Conservation (phyloP, 1,140 invertebrate genomes). For the Hylaeus volcanicus region DNA sequence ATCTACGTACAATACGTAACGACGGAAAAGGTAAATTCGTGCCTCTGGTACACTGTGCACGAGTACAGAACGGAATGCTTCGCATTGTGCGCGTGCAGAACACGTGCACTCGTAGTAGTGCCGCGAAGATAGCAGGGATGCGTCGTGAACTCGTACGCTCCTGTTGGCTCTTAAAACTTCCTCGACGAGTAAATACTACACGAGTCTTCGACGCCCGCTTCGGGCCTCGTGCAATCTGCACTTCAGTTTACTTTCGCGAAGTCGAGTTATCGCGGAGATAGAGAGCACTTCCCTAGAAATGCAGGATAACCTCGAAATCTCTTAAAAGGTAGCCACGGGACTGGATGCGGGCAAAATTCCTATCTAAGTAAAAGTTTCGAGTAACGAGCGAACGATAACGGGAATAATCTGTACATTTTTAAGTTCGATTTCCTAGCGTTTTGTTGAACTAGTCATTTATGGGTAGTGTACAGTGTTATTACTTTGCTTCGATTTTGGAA, state of each 20-base stretch:
- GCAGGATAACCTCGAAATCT: neutral
- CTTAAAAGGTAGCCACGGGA: neutral
- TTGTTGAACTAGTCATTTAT: too few relatives aligned
- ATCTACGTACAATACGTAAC: slow-evolving; percentile 41
- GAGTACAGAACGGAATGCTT: slow-evolving; percentile 45
- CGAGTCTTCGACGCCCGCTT: slow-evolving; percentile 27
- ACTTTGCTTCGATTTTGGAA: too few relatives aligned
- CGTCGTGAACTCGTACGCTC: slow-evolving; percentile 27
- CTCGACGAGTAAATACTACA: slow-evolving; percentile 46
- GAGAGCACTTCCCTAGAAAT: slow-evolving; percentile 19
- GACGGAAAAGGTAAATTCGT: slow-evolving; percentile 52
- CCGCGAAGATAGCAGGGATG: slow-evolving; percentile 12
- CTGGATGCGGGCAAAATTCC: too few relatives aligned
- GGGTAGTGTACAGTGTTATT: too few relatives aligned
- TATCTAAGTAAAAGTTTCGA: neutral
- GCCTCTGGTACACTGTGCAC: slow-evolving; percentile 3
- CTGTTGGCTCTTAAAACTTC: slow-evolving; percentile 38
- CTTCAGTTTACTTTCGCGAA: slow-evolving; percentile 10
- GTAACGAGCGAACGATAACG: neutral
- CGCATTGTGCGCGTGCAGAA: slow-evolving; percentile 26
- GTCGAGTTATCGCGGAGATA: slow-evolving; percentile 18
- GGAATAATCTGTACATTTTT: too few relatives aligned
- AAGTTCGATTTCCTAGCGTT: too few relatives aligned
- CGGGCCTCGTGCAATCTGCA: slow-evolving; percentile 2
- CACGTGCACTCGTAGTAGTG: slow-evolving; percentile 19